phyloP scores from a whole-genome alignment of 2,797 vertebrate genomes.

The Trichosurus vulpecula region DNA sequence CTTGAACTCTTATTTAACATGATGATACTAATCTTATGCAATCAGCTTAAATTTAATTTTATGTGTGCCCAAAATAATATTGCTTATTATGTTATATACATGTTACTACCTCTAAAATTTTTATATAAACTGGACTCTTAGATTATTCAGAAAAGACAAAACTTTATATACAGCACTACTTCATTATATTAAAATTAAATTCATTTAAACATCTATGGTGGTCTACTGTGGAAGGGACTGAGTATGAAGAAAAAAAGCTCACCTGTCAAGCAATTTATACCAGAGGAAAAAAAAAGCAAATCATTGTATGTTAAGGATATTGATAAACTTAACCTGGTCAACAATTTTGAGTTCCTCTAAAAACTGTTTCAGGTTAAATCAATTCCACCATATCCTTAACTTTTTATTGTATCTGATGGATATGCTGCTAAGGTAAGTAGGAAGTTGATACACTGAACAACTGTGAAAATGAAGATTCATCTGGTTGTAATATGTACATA shows the following conservation, averaged over 20 bases:
- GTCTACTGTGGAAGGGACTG: neutral
- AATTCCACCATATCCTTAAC: neutral
- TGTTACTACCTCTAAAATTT: neutral
- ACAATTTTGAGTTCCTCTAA: neutral
- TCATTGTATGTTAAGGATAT: neutral
- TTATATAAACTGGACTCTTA: neutral
- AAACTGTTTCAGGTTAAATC: neutral
- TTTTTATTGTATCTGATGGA: neutral
- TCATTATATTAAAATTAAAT: neutral
- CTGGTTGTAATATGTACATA: neutral
- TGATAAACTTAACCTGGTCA: neutral
- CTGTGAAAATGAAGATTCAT: constrained; percentile 35
- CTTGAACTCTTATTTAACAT: neutral
- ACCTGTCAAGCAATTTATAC: neutral
- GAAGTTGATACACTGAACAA: constrained; percentile 13
- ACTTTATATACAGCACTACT: neutral
- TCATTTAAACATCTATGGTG: neutral
- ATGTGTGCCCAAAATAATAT: neutral
- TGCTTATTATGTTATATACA: neutral
- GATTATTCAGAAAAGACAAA: neutral
- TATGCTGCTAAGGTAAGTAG: constrained; percentile 45
- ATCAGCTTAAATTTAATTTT: neutral
- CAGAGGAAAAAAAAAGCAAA: constrained; percentile 36
- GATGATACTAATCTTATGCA: neutral
- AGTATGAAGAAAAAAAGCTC: neutral